Base-by-base conservation (phyloP, 2,113 vertebrate genomes). In the Eudyptes chrysolophus region DNA sequence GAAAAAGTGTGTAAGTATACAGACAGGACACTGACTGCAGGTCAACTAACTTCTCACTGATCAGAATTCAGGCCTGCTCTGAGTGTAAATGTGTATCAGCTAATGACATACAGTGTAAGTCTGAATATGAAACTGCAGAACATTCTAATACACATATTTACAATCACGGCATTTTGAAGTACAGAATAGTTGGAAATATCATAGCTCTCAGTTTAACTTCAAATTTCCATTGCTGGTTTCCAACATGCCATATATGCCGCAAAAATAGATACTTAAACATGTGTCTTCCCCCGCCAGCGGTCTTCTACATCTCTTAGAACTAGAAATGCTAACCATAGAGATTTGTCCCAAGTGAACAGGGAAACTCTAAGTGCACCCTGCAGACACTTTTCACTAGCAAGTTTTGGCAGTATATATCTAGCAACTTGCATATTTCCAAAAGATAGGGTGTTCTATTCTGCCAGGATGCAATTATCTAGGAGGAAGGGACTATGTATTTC, bases 1-100 rank as follows among this genome's bases (percentile, higher is more conserved):
- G 48, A 38, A 49, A 75, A 84, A 38, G 2, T 0, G 0, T 46
- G 2, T 48, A 66, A 57, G 7, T 13, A 44, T 4, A 55, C 32
- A 66, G 48, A 55, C 26, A 14, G 78, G 18, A 78, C 14, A 40
- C 40, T 38, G 54, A 42, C 29, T 74, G 80, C 46, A 65, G 9
- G 32, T 71, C 51, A 70, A 5, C 30, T 65, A n/a, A 36, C 51
- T 66, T 44, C 52, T 44, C 32, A 44, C 6, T 42, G 40, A 65
- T n/a, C n/a, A 49, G 24, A 94, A 68, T n/a, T 78, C 19, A 75
- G 36, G n/a, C 29, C 68, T 86, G 38, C 18, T 71, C 38, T 72
- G 11, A 48, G 10, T 51, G 20, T 16, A 70, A 68, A 44, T 0
- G 0, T 64, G 8, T 34, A 81, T 32, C 60, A 72, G 49, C n/a